Evolutionary conservation across 2,888 invertebrate species (phyloP), one percentile per base, ranked within the genome.

Genomic region (Volucella bombylans): DNA sequence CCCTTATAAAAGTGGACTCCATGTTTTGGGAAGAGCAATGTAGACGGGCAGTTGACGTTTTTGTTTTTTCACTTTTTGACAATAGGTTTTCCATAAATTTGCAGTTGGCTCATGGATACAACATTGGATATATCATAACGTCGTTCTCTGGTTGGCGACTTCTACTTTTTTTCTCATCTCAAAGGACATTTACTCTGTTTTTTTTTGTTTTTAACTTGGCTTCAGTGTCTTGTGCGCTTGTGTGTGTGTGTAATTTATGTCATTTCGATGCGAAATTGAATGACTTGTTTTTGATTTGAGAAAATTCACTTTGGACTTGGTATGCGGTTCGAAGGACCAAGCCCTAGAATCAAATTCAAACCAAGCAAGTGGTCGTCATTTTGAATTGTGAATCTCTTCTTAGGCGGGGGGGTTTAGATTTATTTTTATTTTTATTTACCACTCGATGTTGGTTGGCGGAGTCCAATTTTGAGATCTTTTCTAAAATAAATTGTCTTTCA

Each of bases 51-150:
- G 67, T 67, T 59, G 76, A 68, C 39, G 38, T 43, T 47, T 14
- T 57, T 11, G 12, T 62, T 52, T 54, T 49, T 11, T 65, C 39
- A 12, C 15, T 39, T 9, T 45, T 54, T 31, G 15, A 41, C 59
- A 79, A 83, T 83, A 69, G 74, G 80, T 80, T 83, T 80, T 83
- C 79, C 69, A 83, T 83, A 83, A 76, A 83, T 83, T 79, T 71
- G 45, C 57, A 67, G 65, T 74, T 80, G 83, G 74, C 83, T 80
- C 55, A 59, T 69, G 74, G 69, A 69, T 62, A 71, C 54, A 76
- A 74, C 69, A 62, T 82, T 78, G 82, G 78, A 79, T 82, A 65
- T 73, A 79, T 82, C 82, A 83, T 82, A 65, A 71, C 59, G 65
- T 59, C 62, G 74, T 57, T 15, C 23, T 64, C 62, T 74, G 54